Evolutionary conservation across 2,113 vertebrate genomes (phyloP).

Genomic region (Lagopus leucura): DNA sequence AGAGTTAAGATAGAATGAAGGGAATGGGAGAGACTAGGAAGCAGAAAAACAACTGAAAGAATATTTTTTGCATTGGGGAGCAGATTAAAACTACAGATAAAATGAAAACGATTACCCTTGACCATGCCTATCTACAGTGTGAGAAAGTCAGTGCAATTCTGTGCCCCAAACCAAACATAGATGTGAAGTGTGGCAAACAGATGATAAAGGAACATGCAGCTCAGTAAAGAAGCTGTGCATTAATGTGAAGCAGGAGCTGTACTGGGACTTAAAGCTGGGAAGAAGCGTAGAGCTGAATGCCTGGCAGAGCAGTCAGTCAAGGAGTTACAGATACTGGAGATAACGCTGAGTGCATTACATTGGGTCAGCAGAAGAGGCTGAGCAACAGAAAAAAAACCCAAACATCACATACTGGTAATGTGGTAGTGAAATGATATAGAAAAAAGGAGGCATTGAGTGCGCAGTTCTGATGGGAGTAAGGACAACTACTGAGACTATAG

Average conservation of each 20-base stretch:
- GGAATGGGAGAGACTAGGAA: not conserved
- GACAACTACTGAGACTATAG: not conserved
- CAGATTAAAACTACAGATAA: not conserved
- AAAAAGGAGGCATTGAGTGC: not conserved
- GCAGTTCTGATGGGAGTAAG: not conserved
- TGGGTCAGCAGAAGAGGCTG: not conserved
- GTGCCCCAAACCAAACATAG: not conserved
- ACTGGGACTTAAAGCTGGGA: not conserved
- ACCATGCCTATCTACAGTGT: not conserved
- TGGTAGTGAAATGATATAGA: not conserved
- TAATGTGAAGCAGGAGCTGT: not conserved
- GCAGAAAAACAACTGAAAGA: not conserved
- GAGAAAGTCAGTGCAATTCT: not conserved
- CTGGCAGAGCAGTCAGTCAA: not conserved
- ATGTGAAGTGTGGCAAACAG: not conserved
- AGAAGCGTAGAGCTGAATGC: not conserved
- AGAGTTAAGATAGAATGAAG: not conserved
- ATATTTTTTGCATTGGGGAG: not conserved
- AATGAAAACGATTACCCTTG: not conserved
- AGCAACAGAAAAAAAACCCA: not conserved
- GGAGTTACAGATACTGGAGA: not conserved
- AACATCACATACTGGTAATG: not conserved
- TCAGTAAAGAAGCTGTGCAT: accelerated
- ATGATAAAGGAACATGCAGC: not conserved
- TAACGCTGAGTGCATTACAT: not conserved